These are phyloP conservation scores for Cyclura pinguis DNA, from an alignment of 2,797 vertebrate species.

Conservation along the genomic window DNA sequence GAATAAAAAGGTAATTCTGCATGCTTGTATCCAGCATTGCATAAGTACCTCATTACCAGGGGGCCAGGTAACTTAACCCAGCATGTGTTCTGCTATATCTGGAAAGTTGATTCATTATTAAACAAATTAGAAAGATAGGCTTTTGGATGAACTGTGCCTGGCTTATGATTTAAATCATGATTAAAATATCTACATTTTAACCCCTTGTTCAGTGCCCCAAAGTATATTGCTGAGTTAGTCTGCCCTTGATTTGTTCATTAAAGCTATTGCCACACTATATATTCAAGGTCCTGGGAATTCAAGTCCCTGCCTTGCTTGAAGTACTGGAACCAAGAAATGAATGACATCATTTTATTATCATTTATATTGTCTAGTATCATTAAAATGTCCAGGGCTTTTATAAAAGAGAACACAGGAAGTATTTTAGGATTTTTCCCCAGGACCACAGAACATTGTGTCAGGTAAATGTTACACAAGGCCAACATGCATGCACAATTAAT, in stretches of 20 bases:
- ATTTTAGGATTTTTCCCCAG: neutral
- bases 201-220: slow-evolving; percentile 18
- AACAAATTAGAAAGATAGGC: slow-evolving; percentile 45
- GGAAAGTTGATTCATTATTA: slow-evolving; percentile 55
- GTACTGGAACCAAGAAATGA: neutral
- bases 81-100: slow-evolving; percentile 41
- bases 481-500: neutral
- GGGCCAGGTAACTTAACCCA: slow-evolving; percentile 22
- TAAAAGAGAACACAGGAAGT: neutral
- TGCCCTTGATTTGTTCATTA: slow-evolving; percentile 44
- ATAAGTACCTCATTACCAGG: slow-evolving; percentile 45
- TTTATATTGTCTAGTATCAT: neutral
- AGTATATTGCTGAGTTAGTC: slow-evolving; percentile 26
- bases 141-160: slow-evolving; percentile 33
- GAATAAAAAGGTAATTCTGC: slow-evolving; percentile 7
- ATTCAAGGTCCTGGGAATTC: slow-evolving; percentile 40
- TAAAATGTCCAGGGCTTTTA: neutral
- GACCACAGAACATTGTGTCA: neutral
- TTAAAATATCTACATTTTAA: slow-evolving; percentile 11
- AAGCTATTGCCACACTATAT: slow-evolving; percentile 34
- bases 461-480: neutral
- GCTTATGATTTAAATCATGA: slow-evolving; percentile 41
- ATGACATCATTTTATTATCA: neutral
- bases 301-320: neutral
- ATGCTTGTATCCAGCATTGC: slow-evolving; percentile 5